Percentiles rank a stretch among this genome's conserved stretches.
These are phyloP conservation scores for Falco rusticolus DNA, from an alignment of 2,797 vertebrate genomes.

Conservation along the genomic window DNA sequence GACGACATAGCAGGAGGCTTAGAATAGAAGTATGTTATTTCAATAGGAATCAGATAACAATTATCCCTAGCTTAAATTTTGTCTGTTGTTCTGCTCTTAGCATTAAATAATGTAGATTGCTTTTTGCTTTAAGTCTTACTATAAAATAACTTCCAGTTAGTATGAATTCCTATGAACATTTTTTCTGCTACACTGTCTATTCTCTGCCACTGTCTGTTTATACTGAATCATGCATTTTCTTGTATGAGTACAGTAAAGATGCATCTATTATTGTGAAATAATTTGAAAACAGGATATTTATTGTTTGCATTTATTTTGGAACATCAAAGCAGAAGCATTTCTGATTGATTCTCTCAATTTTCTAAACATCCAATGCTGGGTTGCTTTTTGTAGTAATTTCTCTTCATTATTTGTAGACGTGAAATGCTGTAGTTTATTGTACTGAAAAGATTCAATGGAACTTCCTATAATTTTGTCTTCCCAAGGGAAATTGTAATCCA, in stretches of 20 bases:
- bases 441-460: slow-evolving; percentile 10
- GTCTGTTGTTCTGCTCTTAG: background rate
- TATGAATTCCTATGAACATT: background rate
- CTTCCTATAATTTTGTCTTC: background rate
- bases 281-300: slow-evolving; percentile 45
- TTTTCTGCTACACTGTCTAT: background rate
- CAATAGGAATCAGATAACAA: background rate
- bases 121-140: background rate
- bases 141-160: background rate
- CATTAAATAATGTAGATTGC: background rate
- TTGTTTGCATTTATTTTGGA: slow-evolving; percentile 34
- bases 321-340: background rate
- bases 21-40: background rate
- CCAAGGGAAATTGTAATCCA: background rate
- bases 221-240: background rate
- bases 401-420: slow-evolving; percentile 5
- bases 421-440: slow-evolving; percentile 7
- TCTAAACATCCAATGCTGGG: background rate
- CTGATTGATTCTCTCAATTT: slow-evolving; percentile 43
- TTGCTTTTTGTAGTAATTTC: slow-evolving; percentile 35
- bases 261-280: background rate
- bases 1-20: background rate
- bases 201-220: background rate
- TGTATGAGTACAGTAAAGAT: background rate
- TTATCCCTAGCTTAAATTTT: background rate